Evolutionary conservation across 1,140 invertebrate genomes (phyloP).

Genomic region (Cherax destructor): DNA sequence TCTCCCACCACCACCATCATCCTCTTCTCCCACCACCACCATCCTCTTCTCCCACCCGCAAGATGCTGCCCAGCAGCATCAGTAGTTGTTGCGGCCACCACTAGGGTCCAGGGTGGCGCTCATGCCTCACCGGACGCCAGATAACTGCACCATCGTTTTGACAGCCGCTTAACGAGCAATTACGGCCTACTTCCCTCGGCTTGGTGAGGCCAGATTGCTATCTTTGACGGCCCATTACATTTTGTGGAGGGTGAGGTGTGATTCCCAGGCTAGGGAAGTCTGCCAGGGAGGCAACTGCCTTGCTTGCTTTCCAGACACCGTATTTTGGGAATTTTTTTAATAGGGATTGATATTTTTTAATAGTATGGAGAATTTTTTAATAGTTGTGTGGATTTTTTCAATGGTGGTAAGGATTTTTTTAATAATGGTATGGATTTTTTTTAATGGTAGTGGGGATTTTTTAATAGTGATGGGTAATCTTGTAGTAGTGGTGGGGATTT

Average conservation of each 20-base stretch:
- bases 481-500: too few relatives aligned
- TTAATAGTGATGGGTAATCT: too few relatives aligned
- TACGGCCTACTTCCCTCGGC: constrained; percentile 22
- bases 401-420: too few relatives aligned
- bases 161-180: constrained; percentile 44
- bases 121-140: constrained; percentile 8
- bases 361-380: too few relatives aligned
- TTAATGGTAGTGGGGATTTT: too few relatives aligned
- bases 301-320: too few relatives aligned
- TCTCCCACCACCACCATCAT: not conserved
- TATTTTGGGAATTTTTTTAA: too few relatives aligned
- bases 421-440: too few relatives aligned
- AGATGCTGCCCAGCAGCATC: not conserved
- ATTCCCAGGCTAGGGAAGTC: not conserved
- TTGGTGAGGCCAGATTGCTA: constrained; percentile 5
- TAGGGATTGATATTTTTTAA: too few relatives aligned
- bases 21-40: not conserved
- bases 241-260: not conserved
- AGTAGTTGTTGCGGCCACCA: not conserved
- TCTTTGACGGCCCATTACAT: constrained; percentile 23
- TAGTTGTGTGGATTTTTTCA: too few relatives aligned
- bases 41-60: not conserved
- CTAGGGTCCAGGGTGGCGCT: not conserved
- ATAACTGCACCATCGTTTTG: constrained; percentile 34
- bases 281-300: too few relatives aligned